A percentile compares a stretch with the other conserved stretches of the same genome.
Evolutionary conservation across 2,113 vertebrate genomes (phyloP).

Genomic region (Atherinomorus stipes): DNA sequence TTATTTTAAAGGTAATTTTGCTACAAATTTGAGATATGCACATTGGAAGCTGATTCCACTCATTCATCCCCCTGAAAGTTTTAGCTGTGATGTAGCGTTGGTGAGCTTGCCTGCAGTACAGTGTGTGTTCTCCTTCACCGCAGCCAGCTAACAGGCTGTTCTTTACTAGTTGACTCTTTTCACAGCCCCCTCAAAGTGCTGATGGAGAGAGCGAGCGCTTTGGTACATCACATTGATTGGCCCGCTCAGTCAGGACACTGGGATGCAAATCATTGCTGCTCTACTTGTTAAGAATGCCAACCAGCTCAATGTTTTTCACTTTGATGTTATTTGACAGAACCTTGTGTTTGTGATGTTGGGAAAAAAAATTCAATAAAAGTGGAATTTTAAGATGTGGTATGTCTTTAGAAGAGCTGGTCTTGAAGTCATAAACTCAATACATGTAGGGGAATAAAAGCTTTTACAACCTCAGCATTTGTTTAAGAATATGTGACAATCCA

Average conservation of each 20-base stretch:
- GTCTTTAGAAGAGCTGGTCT: neutral
- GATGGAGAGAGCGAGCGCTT: constrained; percentile 35
- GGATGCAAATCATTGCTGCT: constrained; percentile 63
- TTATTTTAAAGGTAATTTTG: too few species aligned
- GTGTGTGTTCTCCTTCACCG: neutral
- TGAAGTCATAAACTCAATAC: neutral
- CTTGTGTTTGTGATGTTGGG: neutral
- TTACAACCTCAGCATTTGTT: neutral
- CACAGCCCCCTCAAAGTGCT: constrained; percentile 5
- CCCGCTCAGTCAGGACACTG: constrained; percentile 18
- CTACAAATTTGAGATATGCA: too few species aligned
- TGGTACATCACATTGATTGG: constrained; percentile 52
- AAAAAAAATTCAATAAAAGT: neutral
- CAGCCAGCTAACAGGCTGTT: neutral
- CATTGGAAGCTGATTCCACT: too few species aligned
- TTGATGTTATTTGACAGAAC: constrained; percentile 6
- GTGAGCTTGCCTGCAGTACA: neutral
- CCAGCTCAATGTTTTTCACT: constrained; percentile 37
- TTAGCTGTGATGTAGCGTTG: too few species aligned
- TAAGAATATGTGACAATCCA: neutral
- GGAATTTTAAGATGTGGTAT: neutral
- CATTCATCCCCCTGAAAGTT: too few species aligned
- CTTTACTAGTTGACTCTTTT: neutral
- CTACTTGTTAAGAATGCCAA: constrained; percentile 47
- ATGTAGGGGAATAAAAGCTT: neutral